These are phyloP conservation scores for Apodemia hepburni DNA, from an alignment of 2,888 invertebrate genomes.

Conservation along the genomic window DNA sequence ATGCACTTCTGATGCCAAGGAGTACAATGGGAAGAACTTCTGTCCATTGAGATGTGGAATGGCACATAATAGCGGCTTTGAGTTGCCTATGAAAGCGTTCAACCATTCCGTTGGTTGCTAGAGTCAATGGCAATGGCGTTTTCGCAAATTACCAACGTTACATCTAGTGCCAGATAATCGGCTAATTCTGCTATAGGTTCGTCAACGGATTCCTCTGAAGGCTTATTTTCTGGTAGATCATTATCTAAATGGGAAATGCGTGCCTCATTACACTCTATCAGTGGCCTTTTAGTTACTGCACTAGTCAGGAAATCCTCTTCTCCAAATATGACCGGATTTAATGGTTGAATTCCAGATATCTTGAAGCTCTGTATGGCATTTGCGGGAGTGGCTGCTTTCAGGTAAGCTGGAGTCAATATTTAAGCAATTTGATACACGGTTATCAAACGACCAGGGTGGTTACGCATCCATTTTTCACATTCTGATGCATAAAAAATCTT, in stretches of 20 bases:
- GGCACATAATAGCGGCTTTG: slow-evolving; percentile 39
- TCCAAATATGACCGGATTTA: neutral
- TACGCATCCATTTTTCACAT: slow-evolving; percentile 35
- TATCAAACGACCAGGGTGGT: slow-evolving; percentile 34
- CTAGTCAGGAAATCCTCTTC: slow-evolving; percentile 2
- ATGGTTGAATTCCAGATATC: slow-evolving; percentile 5
- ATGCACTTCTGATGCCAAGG: slow-evolving; percentile 27
- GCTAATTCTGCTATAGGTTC: slow-evolving; percentile 7
- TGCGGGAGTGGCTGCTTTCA: slow-evolving; percentile 8
- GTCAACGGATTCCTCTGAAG: neutral
- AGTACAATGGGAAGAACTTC: slow-evolving; percentile 25
- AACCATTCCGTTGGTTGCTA: slow-evolving; percentile 29
- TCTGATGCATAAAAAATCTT: slow-evolving; percentile 32
- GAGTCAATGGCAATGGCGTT: no score
- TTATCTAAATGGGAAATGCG: slow-evolving; percentile 1
- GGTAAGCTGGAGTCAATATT: slow-evolving; percentile 4
- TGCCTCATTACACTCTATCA: slow-evolving; percentile 9
- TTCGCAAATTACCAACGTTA: slow-evolving; percentile 4
- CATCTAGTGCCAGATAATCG: neutral
- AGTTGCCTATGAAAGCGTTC: slow-evolving; percentile 26
- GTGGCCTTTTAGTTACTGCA: slow-evolving; percentile 4
- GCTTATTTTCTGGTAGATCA: neutral
- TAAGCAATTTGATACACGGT: neutral
- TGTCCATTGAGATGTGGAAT: slow-evolving; percentile 27
- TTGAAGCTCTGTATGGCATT: slow-evolving; percentile 11